Evolutionary conservation across 2,113 vertebrate genomes (phyloP).

Genomic region (Psittacara wagleri): DNA sequence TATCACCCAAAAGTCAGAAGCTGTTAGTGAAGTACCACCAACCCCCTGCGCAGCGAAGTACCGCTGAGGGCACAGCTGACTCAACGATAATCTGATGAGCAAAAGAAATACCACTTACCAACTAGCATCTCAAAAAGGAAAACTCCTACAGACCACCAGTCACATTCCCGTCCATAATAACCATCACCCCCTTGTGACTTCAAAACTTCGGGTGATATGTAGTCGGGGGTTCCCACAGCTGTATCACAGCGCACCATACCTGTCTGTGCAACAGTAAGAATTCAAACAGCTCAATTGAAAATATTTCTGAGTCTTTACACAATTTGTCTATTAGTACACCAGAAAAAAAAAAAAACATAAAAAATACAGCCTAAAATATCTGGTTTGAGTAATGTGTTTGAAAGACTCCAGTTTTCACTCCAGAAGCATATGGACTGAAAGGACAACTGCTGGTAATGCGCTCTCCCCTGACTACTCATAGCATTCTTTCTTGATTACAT

Average conservation of each 20-base stretch:
- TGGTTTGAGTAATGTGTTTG: not conserved
- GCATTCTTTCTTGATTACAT: not conserved
- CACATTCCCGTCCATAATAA: constrained; percentile 93
- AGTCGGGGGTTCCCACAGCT: constrained; percentile 94
- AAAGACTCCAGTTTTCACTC: not conserved
- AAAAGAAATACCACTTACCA: constrained; percentile 81
- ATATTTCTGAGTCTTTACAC: not conserved
- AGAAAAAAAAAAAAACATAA: not conserved
- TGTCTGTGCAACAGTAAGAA: constrained; percentile 75
- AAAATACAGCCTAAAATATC: not conserved
- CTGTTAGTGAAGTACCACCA: not conserved
- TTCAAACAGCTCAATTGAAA: not conserved
- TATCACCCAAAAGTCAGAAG: not conserved
- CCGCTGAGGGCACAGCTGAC: not conserved
- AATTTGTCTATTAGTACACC: not conserved
- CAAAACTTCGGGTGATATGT: constrained; percentile 95
- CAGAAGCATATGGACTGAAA: not conserved
- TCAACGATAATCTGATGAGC: rapidly evolving
- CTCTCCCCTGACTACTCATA: not conserved
- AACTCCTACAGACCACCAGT: constrained; percentile 99
- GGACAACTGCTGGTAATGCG: not conserved
- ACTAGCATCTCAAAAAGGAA: constrained; percentile 99
- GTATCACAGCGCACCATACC: constrained; percentile 98
- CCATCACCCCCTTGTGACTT: constrained; percentile 98
- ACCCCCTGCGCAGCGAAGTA: not conserved